A percentile compares a stretch with the other conserved stretches of the same genome.
Evolutionary conservation across 1,140 invertebrate species (phyloP).

Genomic region (Zaprionus davidi): DNA sequence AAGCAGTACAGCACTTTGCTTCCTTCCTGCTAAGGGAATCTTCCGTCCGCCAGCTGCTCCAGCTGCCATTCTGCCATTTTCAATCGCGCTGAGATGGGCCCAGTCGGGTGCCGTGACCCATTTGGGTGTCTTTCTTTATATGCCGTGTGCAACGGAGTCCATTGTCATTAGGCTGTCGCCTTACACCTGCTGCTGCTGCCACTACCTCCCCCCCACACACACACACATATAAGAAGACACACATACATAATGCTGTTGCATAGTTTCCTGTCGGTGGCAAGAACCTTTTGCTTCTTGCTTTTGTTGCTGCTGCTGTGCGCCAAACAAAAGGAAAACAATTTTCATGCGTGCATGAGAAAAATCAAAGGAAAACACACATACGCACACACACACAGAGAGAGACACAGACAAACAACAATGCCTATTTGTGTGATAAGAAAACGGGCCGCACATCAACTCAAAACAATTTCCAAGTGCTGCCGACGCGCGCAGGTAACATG

Average conservation of each 20-base stretch:
- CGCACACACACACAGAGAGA: constrained; percentile 17
- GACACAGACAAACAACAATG: constrained; percentile 55
- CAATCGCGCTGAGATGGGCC: constrained; percentile 27
- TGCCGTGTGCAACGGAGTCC: constrained; percentile 23
- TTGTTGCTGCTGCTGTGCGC: constrained; percentile 50
- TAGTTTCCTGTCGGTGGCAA: constrained; percentile 71
- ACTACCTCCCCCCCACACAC: constrained; percentile 12
- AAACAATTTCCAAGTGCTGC: constrained; percentile 71
- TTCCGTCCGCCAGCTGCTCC: neutral
- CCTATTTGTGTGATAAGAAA: constrained; percentile 76
- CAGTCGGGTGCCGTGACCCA: constrained; percentile 36
- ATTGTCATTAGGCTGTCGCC: constrained; percentile 59
- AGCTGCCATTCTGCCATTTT: constrained; percentile 42
- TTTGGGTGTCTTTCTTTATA: constrained; percentile 29
- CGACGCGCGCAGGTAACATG: constrained; percentile 9
- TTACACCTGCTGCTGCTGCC: constrained; percentile 17
- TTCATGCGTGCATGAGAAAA: constrained; percentile 78
- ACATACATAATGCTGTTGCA: constrained; percentile 66
- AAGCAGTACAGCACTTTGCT: neutral
- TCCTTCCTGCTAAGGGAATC: constrained; percentile 8
- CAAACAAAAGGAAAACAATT: constrained; percentile 80
- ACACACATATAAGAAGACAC: constrained; percentile 22
- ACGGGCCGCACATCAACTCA: constrained; percentile 55
- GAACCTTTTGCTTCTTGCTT: constrained; percentile 58
- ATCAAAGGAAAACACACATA: constrained; percentile 60